Base-by-base conservation (phyloP, 2,797 vertebrate species). In the Lerista edwardsae region DNA sequence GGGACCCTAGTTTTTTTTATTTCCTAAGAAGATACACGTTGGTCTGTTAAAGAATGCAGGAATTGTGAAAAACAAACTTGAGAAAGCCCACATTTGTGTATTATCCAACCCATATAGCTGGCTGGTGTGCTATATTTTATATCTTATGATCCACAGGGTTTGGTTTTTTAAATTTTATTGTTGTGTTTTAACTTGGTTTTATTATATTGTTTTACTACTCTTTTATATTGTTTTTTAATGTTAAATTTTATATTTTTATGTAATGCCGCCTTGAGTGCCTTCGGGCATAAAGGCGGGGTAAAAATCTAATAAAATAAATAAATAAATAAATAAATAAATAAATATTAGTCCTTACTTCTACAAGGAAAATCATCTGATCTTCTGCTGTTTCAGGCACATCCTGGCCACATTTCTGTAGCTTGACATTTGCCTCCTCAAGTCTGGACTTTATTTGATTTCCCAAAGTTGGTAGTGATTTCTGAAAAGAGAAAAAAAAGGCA, bases 401-500 rank as follows among this genome's bases (percentile, higher is more conserved):
- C 0, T 27, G 31, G 1, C 90, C 88, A 1, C 27, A 92, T 0
- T 3, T 44, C 17, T 72, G 39, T 4, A 93, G 76, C 11, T 85
- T 47, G 5, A 78, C 39, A 0, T 14, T 64, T 0, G 89, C 82
- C 8, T 14, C 9, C 47, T 76, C 73, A 69, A 93, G 85, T 62
- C 74, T 90, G 2, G 19, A 27, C 74, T 73, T 82, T 29, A 94
- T 84, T 65, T 93, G 91, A 0, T 68, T 29, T 51, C 90, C 88
- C 15, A 95, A 79, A 44, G 51, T 2, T 0, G 93, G 94, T 6
- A 94, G 87, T 0, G 87, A 91, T 91, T 80, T 92, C 94, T 95
- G 82, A 64, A 80, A 36, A n/a, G n/a, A n/a, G 31, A 23, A 47
- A 51, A 36, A 77, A 44, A 36, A 1, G 62, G 14, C 55, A 78